A percentile compares a stretch with the other conserved stretches of the same genome.
Evolutionary conservation across 2,113 vertebrate genomes (phyloP).

Genomic region (Pygoscelis adeliae): DNA sequence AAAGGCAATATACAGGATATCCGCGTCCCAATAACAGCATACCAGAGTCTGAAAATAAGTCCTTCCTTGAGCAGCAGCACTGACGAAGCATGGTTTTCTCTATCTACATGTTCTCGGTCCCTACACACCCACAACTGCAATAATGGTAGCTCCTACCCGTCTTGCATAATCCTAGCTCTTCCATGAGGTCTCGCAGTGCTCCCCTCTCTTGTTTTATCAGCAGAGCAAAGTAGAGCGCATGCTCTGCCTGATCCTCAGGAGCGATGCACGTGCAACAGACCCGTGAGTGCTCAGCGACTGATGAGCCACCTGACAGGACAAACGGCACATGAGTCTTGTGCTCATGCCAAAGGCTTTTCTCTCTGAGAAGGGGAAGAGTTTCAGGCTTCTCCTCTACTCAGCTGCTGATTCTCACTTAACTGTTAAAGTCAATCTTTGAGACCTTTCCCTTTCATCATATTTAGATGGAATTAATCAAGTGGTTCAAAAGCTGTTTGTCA

Average conservation of each 20-base stretch:
- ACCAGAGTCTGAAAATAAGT: background rate
- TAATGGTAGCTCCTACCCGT: background rate
- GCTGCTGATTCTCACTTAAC: background rate
- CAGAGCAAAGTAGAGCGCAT: background rate
- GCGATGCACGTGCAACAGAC: fast-evolving
- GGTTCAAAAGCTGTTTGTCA: background rate
- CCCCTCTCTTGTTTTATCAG: background rate
- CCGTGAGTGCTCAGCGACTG: fast-evolving
- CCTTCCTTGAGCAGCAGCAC: background rate
- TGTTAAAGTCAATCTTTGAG: background rate
- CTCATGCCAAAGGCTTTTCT: background rate
- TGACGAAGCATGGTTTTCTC: fast-evolving
- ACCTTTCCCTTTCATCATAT: background rate
- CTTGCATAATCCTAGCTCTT: background rate
- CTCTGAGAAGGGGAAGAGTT: background rate
- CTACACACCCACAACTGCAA: background rate
- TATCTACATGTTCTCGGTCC: fast-evolving
- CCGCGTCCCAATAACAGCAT: fast-evolving
- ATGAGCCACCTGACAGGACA: background rate
- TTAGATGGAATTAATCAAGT: background rate
- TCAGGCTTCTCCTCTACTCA: background rate
- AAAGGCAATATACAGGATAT: fast-evolving
- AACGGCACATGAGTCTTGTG: fast-evolving
- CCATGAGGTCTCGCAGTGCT: fast-evolving
- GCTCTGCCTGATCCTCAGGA: background rate